These are phyloP conservation scores for Dryobotodes eremita DNA, from an alignment of 2,888 invertebrate genomes.

Conservation along the genomic window DNA sequence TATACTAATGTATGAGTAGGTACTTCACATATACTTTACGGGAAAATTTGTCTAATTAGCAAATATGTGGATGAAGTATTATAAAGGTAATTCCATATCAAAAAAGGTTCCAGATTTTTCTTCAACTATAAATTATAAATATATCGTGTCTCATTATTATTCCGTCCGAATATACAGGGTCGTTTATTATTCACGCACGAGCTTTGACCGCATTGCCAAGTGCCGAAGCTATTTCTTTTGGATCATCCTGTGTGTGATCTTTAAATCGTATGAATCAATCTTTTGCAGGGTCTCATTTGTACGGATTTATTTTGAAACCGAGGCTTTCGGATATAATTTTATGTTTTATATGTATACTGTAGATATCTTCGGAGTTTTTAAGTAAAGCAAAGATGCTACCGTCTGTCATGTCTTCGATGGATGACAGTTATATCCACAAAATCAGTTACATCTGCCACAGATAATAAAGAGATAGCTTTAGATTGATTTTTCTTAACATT, in stretches of 20 bases:
- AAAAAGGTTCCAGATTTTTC: not conserved
- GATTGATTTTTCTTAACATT: not conserved
- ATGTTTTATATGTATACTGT: not conserved
- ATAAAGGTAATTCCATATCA: not conserved
- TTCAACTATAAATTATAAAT: constrained; percentile 19
- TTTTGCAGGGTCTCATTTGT: constrained; percentile 25
- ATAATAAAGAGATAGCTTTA: not conserved
- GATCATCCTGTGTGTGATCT: constrained; percentile 38
- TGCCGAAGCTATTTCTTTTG: constrained; percentile 38
- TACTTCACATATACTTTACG: not conserved
- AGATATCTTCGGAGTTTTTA: not conserved
- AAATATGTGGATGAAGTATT: not conserved
- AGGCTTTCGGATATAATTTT: not conserved
- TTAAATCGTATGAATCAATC: constrained; percentile 48
- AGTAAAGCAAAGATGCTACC: not conserved
- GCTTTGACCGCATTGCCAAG: constrained; percentile 58
- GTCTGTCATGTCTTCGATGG: no score
- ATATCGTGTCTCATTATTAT: constrained; percentile 46
- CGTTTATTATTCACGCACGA: constrained; percentile 61
- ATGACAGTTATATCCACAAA: not conserved
- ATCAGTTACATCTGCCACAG: not conserved
- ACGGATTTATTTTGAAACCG: constrained; percentile 18
- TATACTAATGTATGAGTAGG: not conserved
- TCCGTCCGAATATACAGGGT: constrained; percentile 34
- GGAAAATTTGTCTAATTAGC: not conserved